phyloP scores from a whole-genome alignment of 1,140 invertebrate species.

The Lepidurus apus region DNA sequence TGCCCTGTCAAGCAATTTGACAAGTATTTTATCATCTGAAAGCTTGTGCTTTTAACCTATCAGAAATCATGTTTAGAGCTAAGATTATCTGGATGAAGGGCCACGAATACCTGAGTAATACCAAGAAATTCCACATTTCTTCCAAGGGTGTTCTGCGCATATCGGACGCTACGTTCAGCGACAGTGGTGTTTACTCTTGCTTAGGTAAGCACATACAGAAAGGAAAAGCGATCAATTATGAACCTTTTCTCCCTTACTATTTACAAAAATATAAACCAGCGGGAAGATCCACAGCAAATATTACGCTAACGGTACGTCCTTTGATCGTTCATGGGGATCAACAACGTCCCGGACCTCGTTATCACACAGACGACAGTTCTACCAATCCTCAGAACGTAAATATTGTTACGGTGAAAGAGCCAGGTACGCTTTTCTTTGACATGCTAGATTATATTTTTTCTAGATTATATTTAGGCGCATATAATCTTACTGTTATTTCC shows the following conservation, averaged over 20 bases:
- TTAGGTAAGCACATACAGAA: constrained; percentile 49
- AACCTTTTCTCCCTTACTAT: neutral
- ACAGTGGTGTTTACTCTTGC: constrained; percentile 77
- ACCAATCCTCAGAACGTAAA: neutral
- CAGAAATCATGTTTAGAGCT: constrained; percentile 42
- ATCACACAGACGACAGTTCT: constrained; percentile 26
- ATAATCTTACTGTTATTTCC: neutral
- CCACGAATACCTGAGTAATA: constrained; percentile 56
- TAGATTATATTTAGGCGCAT: neutral
- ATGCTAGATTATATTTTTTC: neutral
- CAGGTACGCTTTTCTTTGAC: neutral
- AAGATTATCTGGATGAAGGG: constrained; percentile 77
- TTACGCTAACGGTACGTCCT: constrained; percentile 40
- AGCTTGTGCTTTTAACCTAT: neutral
- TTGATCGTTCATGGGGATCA: neutral
- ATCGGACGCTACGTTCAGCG: constrained; percentile 63
- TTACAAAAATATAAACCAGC: constrained; percentile 34
- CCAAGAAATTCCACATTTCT: constrained; percentile 72
- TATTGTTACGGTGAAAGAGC: constrained; percentile 2
- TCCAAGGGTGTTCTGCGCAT: constrained; percentile 81
- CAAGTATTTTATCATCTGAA: constrained; percentile 46
- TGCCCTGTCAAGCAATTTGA: constrained; percentile 77
- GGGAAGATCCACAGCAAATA: constrained; percentile 40
- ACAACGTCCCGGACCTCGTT: neutral
- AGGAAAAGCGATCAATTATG: constrained; percentile 7